These are phyloP conservation scores for Leucophenga varia DNA, from an alignment of 1,140 invertebrate genomes.

Conservation along the genomic window DNA sequence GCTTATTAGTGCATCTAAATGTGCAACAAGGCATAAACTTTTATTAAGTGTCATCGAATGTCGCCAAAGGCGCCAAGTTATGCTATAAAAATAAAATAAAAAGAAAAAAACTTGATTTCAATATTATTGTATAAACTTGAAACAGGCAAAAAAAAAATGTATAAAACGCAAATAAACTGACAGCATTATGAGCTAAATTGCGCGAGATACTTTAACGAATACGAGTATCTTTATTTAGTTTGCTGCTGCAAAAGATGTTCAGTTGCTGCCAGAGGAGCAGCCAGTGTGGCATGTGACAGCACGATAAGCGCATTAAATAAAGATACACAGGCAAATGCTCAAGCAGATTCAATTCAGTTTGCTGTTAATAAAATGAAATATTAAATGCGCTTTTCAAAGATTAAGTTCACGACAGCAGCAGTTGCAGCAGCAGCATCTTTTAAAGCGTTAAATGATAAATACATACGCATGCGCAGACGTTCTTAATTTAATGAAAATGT, in stretches of 20 bases:
- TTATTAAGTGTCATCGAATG: constrained; percentile 7
- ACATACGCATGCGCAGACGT: constrained; percentile 21
- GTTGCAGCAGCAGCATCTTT: no score
- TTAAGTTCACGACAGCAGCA: constrained; percentile 17
- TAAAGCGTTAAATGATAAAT: constrained; percentile 23
- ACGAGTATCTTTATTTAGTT: no score
- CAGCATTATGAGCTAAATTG: constrained; percentile 51
- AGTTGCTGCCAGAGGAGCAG: background rate
- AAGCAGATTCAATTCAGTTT: constrained; percentile 12
- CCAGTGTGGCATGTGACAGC: background rate
- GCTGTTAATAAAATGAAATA: constrained; percentile 54
- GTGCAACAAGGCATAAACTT: no score
- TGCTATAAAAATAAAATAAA: constrained; percentile 6
- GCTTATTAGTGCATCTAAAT: no score
- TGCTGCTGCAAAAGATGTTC: no score
- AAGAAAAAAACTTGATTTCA: no score
- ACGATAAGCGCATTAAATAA: constrained; percentile 32
- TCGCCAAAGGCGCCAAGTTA: constrained; percentile 39
- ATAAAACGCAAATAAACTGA: constrained; percentile 41
- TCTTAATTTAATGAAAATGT: no score
- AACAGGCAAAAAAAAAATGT: constrained; percentile 5
- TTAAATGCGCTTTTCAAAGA: constrained; percentile 49
- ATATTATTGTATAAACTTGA: no score
- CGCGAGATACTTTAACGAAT: no score
- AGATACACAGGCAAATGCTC: background rate